A percentile compares a stretch with the other conserved stretches of the same genome.
phyloP scores from a whole-genome alignment of 2,797 vertebrate species.

The Prionace glauca region DNA sequence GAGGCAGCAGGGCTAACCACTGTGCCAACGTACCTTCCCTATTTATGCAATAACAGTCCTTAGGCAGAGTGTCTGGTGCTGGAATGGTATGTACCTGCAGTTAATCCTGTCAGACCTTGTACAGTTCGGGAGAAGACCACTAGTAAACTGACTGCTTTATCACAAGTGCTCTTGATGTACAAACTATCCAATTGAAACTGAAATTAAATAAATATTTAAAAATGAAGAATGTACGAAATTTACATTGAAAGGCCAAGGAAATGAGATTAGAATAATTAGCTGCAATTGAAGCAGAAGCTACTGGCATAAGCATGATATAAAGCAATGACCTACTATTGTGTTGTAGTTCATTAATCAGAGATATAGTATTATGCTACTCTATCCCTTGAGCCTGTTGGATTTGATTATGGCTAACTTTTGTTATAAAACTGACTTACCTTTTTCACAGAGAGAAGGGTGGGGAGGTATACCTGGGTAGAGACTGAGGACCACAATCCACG shows the following conservation, averaged over 20 bases:
- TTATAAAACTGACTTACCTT: too few species aligned
- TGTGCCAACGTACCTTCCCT: not conserved
- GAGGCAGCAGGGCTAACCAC: too few species aligned
- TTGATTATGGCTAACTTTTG: not conserved
- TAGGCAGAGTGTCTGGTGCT: not conserved
- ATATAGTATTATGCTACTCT: not conserved
- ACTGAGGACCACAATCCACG: too few species aligned
- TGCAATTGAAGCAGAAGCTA: not conserved
- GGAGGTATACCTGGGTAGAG: too few species aligned
- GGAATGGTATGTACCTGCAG: not conserved
- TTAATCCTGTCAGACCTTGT: not conserved
- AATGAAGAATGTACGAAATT: not conserved
- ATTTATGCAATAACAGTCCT: not conserved
- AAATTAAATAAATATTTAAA: not conserved
- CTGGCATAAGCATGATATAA: not conserved
- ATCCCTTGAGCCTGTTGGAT: not conserved
- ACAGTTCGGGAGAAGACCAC: too few species aligned
- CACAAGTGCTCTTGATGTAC: not conserved
- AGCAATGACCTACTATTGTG: not conserved
- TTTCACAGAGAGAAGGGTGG: too few species aligned
- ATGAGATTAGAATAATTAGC: not conserved
- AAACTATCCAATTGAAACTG: not conserved
- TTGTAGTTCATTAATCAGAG: not conserved
- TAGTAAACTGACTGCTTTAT: not conserved
- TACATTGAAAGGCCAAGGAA: not conserved